Evolutionary conservation across 2,888 invertebrate species (phyloP).

Genomic region (Tenthredo amoena): DNA sequence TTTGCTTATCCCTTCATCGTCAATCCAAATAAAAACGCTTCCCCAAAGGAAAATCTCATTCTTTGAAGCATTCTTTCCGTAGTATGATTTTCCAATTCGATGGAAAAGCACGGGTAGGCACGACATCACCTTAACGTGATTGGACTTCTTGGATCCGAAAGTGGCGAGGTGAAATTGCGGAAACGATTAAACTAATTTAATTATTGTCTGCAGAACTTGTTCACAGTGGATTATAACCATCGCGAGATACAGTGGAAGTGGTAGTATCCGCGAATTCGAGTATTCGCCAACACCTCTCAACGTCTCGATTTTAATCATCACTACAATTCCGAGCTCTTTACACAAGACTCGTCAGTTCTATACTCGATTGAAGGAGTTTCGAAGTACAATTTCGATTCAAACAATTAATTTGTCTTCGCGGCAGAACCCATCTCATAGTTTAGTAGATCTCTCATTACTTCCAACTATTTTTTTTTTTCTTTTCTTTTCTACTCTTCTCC

Average conservation of each 20-base stretch:
- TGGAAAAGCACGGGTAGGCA: too few relatives aligned
- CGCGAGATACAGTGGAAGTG: not conserved
- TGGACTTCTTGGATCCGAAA: not conserved
- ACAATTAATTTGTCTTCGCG: slow-evolving; percentile 1
- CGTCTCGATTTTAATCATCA: slow-evolving; percentile 11
- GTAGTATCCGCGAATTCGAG: not conserved
- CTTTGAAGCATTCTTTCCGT: too few relatives aligned
- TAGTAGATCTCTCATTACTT: not conserved
- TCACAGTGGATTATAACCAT: not conserved
- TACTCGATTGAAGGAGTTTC: not conserved
- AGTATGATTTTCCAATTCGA: too few relatives aligned
- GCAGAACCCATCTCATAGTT: not conserved
- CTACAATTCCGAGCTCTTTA: not conserved
- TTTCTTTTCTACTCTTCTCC: not conserved
- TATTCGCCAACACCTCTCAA: not conserved
- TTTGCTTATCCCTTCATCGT: not conserved
- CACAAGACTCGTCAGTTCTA: slow-evolving; percentile 11
- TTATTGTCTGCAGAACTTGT: slow-evolving; percentile 13
- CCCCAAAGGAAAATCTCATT: too few relatives aligned
- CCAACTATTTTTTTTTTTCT: not conserved
- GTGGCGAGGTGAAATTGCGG: slow-evolving; percentile 1
- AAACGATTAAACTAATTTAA: slow-evolving; percentile 18
- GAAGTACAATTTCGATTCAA: slow-evolving; percentile 14
- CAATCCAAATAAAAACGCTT: too few relatives aligned
- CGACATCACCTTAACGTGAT: not conserved